Evolutionary conservation across 2,113 vertebrate genomes (phyloP).

Genomic region (Thoracochromis brauschi): DNA sequence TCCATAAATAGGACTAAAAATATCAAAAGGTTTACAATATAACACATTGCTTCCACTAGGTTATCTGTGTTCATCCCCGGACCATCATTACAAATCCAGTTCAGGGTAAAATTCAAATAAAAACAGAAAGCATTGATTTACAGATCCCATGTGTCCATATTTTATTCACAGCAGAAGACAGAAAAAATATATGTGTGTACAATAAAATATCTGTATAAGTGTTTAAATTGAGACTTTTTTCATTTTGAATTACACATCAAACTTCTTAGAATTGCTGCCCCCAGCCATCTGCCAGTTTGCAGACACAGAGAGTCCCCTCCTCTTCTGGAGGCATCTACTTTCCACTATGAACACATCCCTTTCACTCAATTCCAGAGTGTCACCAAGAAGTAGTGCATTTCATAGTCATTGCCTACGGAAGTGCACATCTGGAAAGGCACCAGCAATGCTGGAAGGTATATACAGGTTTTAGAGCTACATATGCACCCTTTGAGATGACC

Average conservation of each 20-base stretch:
- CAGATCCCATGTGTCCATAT: not conserved
- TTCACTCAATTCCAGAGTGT: not conserved
- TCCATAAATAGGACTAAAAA: not conserved
- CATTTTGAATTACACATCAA: not conserved
- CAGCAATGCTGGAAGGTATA: not conserved
- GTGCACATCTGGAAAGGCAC: not conserved
- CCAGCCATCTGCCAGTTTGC: not conserved
- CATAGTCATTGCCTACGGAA: not conserved
- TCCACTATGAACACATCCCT: not conserved
- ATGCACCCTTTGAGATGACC: not conserved
- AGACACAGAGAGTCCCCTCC: not conserved
- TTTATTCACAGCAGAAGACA: not conserved
- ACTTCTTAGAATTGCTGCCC: not conserved
- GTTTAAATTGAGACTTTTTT: not conserved
- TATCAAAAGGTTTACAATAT: not conserved
- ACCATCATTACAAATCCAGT: not conserved
- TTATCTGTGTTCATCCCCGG: not conserved
- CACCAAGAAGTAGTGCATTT: not conserved
- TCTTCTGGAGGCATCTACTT: not conserved
- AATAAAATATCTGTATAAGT: not conserved
- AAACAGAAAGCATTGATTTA: not conserved
- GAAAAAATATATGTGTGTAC: not conserved
- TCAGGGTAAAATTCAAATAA: not conserved
- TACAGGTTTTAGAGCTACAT: not conserved
- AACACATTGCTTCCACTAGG: not conserved